Base-by-base conservation (phyloP, 2,888 invertebrate species). In the Sesamia inferens region DNA sequence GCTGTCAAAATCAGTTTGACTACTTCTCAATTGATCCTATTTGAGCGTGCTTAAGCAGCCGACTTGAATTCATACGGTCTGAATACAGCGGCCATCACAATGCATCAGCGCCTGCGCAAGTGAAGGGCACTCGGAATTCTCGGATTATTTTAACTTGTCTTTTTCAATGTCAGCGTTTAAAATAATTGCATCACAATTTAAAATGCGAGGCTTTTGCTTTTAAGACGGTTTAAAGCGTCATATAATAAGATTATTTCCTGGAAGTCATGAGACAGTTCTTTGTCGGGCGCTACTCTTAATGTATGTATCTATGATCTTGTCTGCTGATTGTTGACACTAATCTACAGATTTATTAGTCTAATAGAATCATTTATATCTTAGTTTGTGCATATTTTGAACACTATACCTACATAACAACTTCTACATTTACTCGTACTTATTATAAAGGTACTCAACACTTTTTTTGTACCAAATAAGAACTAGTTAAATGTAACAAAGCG, bases 141-240 rank as follows among this genome's bases (percentile, higher is more conserved):
- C 93, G 94, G 95, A 96, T 96, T 95, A 96, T 95, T 96, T 95
- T 92, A 94, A 94, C 94, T 95, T 95, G 95, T 95, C 95, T 93
- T 95, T 96, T 96, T 96, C 96, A 96, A 96, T 96, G 96, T 96
- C 96, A 95, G 92, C 95, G 93, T 95, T 96, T 96, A 96, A 96
- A 96, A 96, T 96, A 96, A 96, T 96, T 96, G 95, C 96, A 95
- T 96, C 96, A 96, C 96, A 95, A 94, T 95, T 95, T 95, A 92
- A 95, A 95, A 95, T 93, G 95, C 92, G 93, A 93, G 91, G 89
- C 94, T 94, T 94, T 94, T 93, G 94, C 95, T 94, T 94, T 95
- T 94, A 94, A 94, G 92, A 93, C 92, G 88, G 91, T 93, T 94
- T 94, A 93, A 95, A 93, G 90, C 92, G 90, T 89, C 91, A 89